Conservation (phyloP, 1,140 invertebrate species). For the Apis florea region DNA sequence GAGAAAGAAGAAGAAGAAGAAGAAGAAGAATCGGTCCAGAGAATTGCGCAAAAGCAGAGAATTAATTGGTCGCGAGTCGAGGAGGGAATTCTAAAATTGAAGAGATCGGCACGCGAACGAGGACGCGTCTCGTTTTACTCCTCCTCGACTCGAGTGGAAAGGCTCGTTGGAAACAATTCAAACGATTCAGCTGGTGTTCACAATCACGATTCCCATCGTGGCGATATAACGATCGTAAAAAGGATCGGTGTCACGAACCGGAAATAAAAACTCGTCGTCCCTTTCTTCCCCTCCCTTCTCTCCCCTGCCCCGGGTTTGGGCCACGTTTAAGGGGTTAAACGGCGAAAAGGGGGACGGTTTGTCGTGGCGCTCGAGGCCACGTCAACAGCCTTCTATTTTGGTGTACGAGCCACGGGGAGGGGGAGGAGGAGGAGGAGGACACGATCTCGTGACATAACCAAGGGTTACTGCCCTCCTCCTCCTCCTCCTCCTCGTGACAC, state of each 20-base stretch:
- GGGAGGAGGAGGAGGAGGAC: background rate
- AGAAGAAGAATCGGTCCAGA: too few relatives aligned
- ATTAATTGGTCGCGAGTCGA: too few relatives aligned
- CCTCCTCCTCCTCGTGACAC: conserved; percentile 57
- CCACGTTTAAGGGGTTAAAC: conserved; percentile 44
- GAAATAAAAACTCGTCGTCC: background rate
- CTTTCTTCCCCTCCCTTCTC: too few relatives aligned
- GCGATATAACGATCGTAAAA: background rate
- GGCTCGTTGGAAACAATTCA: background rate
- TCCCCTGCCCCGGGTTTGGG: background rate
- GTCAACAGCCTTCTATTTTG: conserved; percentile 60
- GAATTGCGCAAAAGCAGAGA: background rate
- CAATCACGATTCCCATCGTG: too few relatives aligned
- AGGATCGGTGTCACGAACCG: conserved; percentile 7
- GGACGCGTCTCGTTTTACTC: too few relatives aligned
- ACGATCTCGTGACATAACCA: conserved; percentile 56
- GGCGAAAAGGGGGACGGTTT: conserved; percentile 49
- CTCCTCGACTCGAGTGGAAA: too few relatives aligned
- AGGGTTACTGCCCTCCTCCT: conserved; percentile 58
- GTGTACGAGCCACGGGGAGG: conserved; percentile 24
- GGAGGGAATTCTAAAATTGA: background rate
- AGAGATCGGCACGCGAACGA: background rate
- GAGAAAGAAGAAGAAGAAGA: too few relatives aligned
- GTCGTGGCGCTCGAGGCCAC: conserved; percentile 49
- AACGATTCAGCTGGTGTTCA: background rate